These are phyloP conservation scores for Orchesella flavescens DNA, from an alignment of 2,888 invertebrate genomes.

Conservation along the genomic window DNA sequence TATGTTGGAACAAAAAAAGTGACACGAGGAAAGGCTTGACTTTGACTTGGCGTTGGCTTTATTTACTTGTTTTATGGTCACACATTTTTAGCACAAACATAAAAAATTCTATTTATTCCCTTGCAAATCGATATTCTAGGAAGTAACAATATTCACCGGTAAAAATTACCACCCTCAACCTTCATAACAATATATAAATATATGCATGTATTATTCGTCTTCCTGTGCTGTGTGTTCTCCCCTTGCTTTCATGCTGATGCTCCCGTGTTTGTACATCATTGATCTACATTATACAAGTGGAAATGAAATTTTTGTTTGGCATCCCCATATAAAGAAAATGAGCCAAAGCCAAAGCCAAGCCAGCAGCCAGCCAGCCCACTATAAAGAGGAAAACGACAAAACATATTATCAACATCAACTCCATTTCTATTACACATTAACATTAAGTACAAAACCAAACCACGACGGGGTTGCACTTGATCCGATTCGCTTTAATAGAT, in stretches of 20 bases:
- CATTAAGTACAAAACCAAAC: background rate
- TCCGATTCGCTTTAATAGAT: constrained; percentile 49
- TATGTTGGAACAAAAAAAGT: constrained; percentile 10
- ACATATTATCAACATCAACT: constrained; percentile 11
- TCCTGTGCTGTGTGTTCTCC: no score
- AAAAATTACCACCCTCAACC: no score
- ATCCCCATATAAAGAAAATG: constrained; percentile 6
- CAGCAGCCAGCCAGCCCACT: no score
- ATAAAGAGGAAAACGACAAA: constrained; percentile 21
- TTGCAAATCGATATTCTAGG: background rate
- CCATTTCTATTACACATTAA: constrained; percentile 20
- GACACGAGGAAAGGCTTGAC: background rate
- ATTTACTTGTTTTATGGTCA: background rate
- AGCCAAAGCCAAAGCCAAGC: no score
- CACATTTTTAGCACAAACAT: background rate
- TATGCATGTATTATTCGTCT: no score
- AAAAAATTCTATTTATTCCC: background rate
- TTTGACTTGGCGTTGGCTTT: constrained; percentile 12
- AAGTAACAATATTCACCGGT: no score
- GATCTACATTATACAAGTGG: background rate
- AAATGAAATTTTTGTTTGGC: constrained; percentile 19
- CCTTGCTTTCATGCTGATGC: no score
- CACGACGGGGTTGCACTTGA: constrained; percentile 39
- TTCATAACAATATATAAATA: no score
- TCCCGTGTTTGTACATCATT: background rate